A percentile compares a stretch with the other conserved stretches of the same genome.
phyloP scores from a whole-genome alignment of 2,797 vertebrate species.

The Caiman crocodilus region DNA sequence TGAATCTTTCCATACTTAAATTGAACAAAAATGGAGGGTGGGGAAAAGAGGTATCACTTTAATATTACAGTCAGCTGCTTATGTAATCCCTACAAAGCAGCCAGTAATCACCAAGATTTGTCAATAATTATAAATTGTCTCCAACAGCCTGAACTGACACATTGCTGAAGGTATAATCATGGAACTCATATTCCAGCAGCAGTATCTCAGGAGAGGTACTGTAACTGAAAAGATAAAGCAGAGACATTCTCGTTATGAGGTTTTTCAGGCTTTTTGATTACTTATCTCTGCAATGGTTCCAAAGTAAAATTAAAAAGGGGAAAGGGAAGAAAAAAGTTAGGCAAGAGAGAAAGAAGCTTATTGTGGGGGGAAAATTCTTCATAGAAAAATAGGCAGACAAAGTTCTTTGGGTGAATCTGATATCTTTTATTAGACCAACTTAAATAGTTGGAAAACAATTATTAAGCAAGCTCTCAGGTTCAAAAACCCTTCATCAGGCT shows the following conservation, averaged over 20 bases:
- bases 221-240: background rate
- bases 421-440: too few species aligned
- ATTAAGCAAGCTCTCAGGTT: too few species aligned
- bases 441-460: too few species aligned
- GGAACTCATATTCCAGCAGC: rapidly evolving
- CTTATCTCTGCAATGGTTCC: background rate
- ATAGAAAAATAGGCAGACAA: too few species aligned
- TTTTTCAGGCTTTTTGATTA: background rate
- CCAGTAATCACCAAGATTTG: background rate
- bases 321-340: background rate
- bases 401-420: too few species aligned
- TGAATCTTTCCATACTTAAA: background rate
- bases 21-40: background rate
- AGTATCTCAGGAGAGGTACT: background rate
- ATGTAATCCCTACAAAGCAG: background rate
- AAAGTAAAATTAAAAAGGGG: background rate
- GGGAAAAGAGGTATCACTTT: background rate
- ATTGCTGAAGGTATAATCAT: background rate
- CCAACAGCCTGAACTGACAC: too few species aligned
- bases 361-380: background rate
- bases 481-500: too few species aligned
- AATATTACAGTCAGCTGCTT: background rate
- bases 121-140: background rate
- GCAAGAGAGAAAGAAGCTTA: too few species aligned
- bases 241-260: background rate